Evolutionary conservation across 23 tunicate species (phyloP), one percentile per base, ranked within the genome.

Genomic region (Styela clava): DNA sequence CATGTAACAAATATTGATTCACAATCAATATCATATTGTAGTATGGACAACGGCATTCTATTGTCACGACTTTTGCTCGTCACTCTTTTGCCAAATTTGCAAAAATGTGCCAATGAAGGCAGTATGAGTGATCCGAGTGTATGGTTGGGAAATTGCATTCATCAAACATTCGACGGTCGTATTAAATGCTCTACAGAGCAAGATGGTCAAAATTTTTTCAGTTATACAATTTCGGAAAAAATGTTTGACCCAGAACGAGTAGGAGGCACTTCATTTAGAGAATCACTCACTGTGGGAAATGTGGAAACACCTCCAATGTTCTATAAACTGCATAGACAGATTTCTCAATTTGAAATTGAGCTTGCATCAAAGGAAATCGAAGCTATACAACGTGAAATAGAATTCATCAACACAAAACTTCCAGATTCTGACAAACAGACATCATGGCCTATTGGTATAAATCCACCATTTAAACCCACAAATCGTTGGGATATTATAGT

Each of bases 361-460:
- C 56, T 90, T 25, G 88, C 99, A 23, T 90, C 86, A 70, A 69
- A 88, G 27, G 88, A 96, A 74, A 96, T 96, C 51, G 91, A 71
- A 26, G 86, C 74, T 22, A 85, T 96, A 16, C 99, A 96, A 91
- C 89, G 91, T 29, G 99, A 96, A 77, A 96, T 96, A 33, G 86
- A 87, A 35, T 37, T 63, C 1, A 67, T 96, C 52, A 89, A 85
- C 16, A 84, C 94, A 5, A 96, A 96, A 74, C 52, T 91, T 2
- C 99, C 99, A 19, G 89, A 88, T 56, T 91, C 88, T 2, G 85
- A 83, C 33, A 81, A 73, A 34, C 86, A 85, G 34, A 63, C 85
- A n/a, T 84, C 97, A 18, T 96, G 99, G 99, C 99, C 99, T 33
- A 84, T 96, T 34, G 99, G 99, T 1, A 88, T 96, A 65, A 96